Evolutionary conservation across 2,888 invertebrate species (phyloP), one percentile per base, ranked within the genome.

Genomic region (Drosophila robusta): DNA sequence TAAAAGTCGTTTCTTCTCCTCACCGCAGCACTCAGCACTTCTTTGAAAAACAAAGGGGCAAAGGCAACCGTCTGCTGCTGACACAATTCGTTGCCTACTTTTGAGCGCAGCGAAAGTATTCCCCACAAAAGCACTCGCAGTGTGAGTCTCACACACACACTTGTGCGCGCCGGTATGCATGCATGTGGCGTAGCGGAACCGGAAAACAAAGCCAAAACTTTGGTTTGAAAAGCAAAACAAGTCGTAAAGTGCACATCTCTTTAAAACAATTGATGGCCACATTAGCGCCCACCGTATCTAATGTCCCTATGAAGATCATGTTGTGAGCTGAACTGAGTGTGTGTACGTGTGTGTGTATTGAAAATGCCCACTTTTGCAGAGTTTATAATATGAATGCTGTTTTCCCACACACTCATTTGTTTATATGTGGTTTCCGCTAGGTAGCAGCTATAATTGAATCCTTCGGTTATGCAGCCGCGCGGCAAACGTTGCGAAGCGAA

Each of bases 401-500:
- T 29, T 36, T 8, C 12, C 24, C 47, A 38, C 16, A 41, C 41
- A 24, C 57, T 36, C 3, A 18, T 9, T 39, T 11, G 4, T 22
- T 16, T 14, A 12, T 9, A n/a, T 32, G 66, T 18, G 66, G 64
- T 65, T 75, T 54, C 44, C 64, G 68, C 63, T 41, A 49, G 32
- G 65, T 68, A 47, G 52, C 72, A 66, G 58, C 70, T 77, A 72
- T 83, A 83, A 83, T 83, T 83, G 88, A 85, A 86, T 82, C 70
- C 80, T 62, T 69, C 52, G 86, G 64, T 70, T 71, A 58, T 79
- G 79, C 87, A 73, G 52, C 55, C 63, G 66, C 66, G 39, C 12
- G 39, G 44, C 29, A 8, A 9, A 44, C 41, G 46, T 26, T 57
- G 66, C 68, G 66, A 63, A 64, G 51, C 51, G 29, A 44, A 44